Conservation (phyloP, 2,797 vertebrate genomes). For the Lutjanus argentimaculatus region DNA sequence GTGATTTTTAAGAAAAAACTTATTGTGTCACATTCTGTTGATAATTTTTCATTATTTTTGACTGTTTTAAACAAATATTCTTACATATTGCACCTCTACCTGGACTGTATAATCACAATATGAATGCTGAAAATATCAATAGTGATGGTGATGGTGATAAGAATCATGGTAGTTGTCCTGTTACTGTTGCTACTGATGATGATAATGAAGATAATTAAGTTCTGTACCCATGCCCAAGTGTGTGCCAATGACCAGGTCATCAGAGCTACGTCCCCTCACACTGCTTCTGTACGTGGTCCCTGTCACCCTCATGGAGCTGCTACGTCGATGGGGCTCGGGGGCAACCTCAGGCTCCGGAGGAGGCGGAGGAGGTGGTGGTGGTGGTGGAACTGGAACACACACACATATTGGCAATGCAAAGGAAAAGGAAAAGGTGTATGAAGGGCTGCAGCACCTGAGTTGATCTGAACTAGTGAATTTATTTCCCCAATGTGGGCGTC, state of each 20-base stretch:
- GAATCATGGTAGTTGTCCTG: constrained; percentile 9
- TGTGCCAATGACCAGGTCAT: constrained; percentile 89
- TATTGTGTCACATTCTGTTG: too few relatives aligned
- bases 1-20: too few relatives aligned
- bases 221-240: constrained; percentile 86
- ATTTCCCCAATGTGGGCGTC: not conserved
- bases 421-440: constrained; percentile 48
- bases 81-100: too few relatives aligned
- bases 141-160: not conserved
- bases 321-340: constrained; percentile 89
- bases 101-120: constrained; percentile 1
- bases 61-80: too few relatives aligned
- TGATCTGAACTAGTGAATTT: constrained; percentile 15
- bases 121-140: constrained; percentile 18
- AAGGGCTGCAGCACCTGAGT: constrained; percentile 30
- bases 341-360: constrained; percentile 86
- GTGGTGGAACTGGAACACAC: constrained; percentile 80
- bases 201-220: constrained; percentile 32
- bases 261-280: constrained; percentile 88
- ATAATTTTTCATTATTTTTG: too few relatives aligned
- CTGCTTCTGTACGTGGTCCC: constrained; percentile 90
- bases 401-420: constrained; percentile 60
- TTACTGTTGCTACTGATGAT: constrained; percentile 35
- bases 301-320: constrained; percentile 91
- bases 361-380: constrained; percentile 80